Evolutionary conservation across 2,113 vertebrate genomes (phyloP).

Genomic region (Pterocles orientalis): DNA sequence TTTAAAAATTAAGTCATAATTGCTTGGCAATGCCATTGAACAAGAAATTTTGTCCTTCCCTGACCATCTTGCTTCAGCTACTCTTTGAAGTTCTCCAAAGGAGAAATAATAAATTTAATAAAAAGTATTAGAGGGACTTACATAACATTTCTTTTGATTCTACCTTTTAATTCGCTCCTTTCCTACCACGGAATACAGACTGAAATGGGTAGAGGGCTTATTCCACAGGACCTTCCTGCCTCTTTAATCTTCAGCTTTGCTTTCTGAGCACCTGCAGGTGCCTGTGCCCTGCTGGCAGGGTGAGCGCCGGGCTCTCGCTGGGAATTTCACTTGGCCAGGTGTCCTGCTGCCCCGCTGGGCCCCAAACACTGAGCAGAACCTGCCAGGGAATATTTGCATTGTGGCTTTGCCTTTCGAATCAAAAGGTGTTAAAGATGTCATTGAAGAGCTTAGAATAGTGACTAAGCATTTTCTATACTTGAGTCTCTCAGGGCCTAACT

Average conservation of each 20-base stretch:
- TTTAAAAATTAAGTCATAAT: neutral
- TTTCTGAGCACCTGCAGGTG: constrained; percentile 80
- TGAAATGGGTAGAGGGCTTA: constrained; percentile 70
- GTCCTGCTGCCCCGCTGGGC: constrained; percentile 78
- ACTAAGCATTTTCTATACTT: constrained; percentile 73
- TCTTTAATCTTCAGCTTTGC: constrained; percentile 81
- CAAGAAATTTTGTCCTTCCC: neutral
- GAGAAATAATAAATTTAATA: neutral
- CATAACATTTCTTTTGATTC: constrained; percentile 28
- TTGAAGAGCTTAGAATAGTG: constrained; percentile 71
- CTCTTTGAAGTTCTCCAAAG: neutral
- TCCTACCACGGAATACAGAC: constrained; percentile 69
- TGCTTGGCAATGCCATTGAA: neutral
- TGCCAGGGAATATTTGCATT: constrained; percentile 77
- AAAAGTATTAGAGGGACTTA: constrained; percentile 4
- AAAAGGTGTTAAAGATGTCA: constrained; percentile 72
- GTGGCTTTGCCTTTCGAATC: constrained; percentile 64
- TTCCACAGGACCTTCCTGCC: constrained; percentile 65
- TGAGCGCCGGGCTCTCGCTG: constrained; percentile 80
- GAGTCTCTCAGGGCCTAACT: constrained; percentile 54
- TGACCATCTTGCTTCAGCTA: neutral
- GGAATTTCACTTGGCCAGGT: constrained; percentile 87
- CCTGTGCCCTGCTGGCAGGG: constrained; percentile 78
- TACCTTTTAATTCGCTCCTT: constrained; percentile 45
- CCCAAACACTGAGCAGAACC: constrained; percentile 83